Base-by-base conservation (phyloP, 2,113 vertebrate species). In the Poeciliopsis prolifica region DNA sequence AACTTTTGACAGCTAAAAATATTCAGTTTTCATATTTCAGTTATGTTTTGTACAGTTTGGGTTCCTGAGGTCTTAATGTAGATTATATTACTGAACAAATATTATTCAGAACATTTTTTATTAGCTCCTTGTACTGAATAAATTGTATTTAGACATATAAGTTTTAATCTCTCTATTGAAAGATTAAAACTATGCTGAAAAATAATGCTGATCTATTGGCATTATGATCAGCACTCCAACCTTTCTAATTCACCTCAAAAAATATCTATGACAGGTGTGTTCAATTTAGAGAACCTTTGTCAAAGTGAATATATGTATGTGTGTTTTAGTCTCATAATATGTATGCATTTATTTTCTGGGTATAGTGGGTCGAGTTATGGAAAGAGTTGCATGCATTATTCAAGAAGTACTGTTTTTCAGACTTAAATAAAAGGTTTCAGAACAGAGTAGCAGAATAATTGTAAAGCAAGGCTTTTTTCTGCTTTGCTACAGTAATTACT, bases 401-500 rank as follows among this genome's bases (percentile, higher is more conserved):
- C 44, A 48, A 17, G 8, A 72, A 72, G 35, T 58, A 48, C 48
- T 73, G 0, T n/a, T 24, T 80, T 40, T 35, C 71, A 74, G 35
- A 33, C 10, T 54, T 1, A 72, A 75, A 83, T 76, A 10, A 80
- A 33, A 79, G 48, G 15, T 81, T 78, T 79, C 67, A 61, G 17
- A 28, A 33, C 3, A 74, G 68, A 66, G 37, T 10, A 68, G 48
- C 31, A 26, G 4, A 71, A 40, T 76, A 81, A 77, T 79, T 79
- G 70, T 14, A 70, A 77, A 61, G 65, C 68, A 70, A 12, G 62
- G 70, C 51, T 11, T 70, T 79, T 65, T 12, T 40, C 15, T 29
- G 24, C 65, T 58, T 0, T 2, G 28, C 5, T 4, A 5, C 40
- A 58, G 0, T 35, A 44, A 48, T 61, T 22, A 15, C 65, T 83